phyloP scores from a whole-genome alignment of 2,797 vertebrate species.

The Paramormyrops hopkinsi region DNA sequence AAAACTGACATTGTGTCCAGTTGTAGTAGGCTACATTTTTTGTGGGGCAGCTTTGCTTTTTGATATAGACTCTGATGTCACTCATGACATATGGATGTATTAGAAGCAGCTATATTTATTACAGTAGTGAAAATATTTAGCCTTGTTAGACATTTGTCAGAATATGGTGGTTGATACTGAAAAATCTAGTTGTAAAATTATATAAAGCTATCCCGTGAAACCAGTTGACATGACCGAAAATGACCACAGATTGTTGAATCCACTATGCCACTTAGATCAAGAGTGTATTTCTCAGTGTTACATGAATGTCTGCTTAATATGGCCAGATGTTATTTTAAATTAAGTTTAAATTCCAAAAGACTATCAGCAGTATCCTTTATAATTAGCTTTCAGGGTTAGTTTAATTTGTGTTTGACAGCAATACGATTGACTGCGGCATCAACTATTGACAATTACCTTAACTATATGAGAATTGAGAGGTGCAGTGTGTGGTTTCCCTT shows the following conservation, averaged over 20 bases:
- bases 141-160: background rate
- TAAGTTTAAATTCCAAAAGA: background rate
- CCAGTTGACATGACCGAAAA: background rate
- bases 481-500: background rate
- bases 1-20: background rate
- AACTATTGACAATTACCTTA: background rate
- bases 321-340: background rate
- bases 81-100: background rate
- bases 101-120: background rate
- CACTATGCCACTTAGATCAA: background rate
- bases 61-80: background rate
- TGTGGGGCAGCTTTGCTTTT: background rate
- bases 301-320: background rate
- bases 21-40: background rate
- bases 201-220: background rate
- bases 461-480: background rate
- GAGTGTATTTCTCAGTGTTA: background rate
- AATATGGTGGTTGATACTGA: background rate
- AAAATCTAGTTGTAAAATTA: background rate
- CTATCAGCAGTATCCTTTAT: background rate
- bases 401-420: background rate
- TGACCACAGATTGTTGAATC: background rate
- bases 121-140: background rate
- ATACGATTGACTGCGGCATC: background rate
- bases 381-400: background rate